phyloP scores from a whole-genome alignment of 1,140 invertebrate genomes.

The Drosophila navojoa region DNA sequence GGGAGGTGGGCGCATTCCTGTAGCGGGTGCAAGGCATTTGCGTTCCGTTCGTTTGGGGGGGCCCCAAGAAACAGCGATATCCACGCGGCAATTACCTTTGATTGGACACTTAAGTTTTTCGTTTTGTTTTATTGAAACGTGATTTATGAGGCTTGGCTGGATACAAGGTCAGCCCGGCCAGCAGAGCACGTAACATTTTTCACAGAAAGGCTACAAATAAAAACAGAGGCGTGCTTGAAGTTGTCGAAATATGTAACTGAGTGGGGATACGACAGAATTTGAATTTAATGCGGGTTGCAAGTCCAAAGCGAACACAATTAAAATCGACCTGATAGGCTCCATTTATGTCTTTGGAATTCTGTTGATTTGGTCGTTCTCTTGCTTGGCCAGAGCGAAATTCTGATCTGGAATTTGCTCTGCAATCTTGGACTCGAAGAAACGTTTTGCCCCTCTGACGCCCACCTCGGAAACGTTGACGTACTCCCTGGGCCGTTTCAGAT shows the following conservation, averaged over 20 bases:
- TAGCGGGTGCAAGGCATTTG: slow-evolving; percentile 23
- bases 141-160: slow-evolving; percentile 53
- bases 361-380: neutral
- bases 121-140: slow-evolving; percentile 63
- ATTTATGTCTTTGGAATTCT: neutral
- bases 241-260: neutral
- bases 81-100: slow-evolving; percentile 69
- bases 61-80: slow-evolving; percentile 27
- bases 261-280: neutral
- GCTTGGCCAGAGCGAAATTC: neutral
- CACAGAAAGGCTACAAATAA: neutral
- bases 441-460: slow-evolving; percentile 50
- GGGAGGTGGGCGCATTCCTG: slow-evolving; percentile 19
- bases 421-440: slow-evolving; percentile 64
- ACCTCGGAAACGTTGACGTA: slow-evolving; percentile 46
- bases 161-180: slow-evolving; percentile 48
- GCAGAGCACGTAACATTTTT: slow-evolving; percentile 11
- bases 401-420: slow-evolving; percentile 22
- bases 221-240: too few species aligned
- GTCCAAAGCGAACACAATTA: too few species aligned
- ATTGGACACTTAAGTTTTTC: slow-evolving; percentile 74
- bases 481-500: neutral
- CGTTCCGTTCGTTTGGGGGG: slow-evolving; percentile 31
- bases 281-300: too few species aligned
- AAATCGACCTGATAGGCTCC: neutral